Evolutionary conservation across 2,888 invertebrate genomes (phyloP).

Genomic region (Tetanocera ferruginea): DNA sequence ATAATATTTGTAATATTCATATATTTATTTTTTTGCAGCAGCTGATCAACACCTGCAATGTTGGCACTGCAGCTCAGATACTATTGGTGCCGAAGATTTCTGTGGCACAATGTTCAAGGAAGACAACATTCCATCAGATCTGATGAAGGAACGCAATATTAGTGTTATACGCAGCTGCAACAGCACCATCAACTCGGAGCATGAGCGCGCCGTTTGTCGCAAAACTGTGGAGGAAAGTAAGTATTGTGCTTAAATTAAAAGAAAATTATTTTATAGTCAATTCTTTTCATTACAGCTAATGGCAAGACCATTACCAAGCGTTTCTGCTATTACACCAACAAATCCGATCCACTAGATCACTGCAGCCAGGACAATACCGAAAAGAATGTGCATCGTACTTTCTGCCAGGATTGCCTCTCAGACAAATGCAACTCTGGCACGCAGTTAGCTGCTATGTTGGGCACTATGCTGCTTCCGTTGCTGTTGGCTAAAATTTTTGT

Average conservation of each 20-base stretch:
- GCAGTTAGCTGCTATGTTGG: conserved; percentile 45
- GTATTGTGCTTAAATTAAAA: conserved; percentile 15
- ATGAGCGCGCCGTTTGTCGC: conserved; percentile 65
- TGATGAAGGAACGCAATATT: conserved; percentile 59
- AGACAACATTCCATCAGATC: conserved; percentile 59
- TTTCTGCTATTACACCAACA: conserved; percentile 67
- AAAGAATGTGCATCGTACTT: conserved; percentile 60
- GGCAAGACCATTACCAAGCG: conserved; percentile 63
- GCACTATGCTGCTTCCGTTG: conserved; percentile 49
- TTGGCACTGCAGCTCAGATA: conserved; percentile 67
- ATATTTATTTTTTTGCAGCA: conserved; percentile 10
- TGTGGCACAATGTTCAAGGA: conserved; percentile 63
- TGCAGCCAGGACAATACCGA: conserved; percentile 61
- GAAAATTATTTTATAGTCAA: background rate
- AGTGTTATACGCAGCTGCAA: conserved; percentile 62
- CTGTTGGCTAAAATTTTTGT: conserved; percentile 49
- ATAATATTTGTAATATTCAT: no score
- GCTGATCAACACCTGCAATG: conserved; percentile 59
- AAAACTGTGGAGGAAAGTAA: conserved; percentile 66
- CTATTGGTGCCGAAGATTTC: conserved; percentile 64
- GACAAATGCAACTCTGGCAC: conserved; percentile 62
- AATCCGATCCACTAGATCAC: conserved; percentile 62
- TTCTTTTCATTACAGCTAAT: conserved; percentile 52
- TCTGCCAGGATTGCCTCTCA: conserved; percentile 63
- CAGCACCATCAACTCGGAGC: conserved; percentile 64